Evolutionary conservation across 2,113 vertebrate genomes (phyloP).

Genomic region (Charina bottae): DNA sequence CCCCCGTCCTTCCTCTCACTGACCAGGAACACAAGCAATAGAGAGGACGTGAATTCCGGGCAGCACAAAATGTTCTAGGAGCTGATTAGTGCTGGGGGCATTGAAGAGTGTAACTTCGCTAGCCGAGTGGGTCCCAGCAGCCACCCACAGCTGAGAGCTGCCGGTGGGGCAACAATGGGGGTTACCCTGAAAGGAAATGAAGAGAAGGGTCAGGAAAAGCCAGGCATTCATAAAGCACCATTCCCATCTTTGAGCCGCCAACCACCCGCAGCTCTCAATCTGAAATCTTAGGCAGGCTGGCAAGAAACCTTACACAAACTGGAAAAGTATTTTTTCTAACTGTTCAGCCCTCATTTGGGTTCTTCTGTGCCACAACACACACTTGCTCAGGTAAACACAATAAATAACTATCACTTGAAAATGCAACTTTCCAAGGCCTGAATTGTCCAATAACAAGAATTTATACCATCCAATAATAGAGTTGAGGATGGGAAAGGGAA

Average conservation of each 20-base stretch:
- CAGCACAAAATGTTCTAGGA: slow-evolving; percentile 54
- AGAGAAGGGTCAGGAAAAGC: neutral
- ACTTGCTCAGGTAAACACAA: neutral
- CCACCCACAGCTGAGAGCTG: slow-evolving; percentile 39
- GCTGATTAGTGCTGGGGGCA: slow-evolving; percentile 42
- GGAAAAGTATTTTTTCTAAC: neutral
- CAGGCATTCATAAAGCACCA: neutral
- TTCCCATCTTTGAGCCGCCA: neutral
- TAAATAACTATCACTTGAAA: neutral
- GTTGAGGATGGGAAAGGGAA: neutral
- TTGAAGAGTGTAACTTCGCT: slow-evolving; percentile 49
- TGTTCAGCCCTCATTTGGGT: neutral
- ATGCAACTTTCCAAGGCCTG: neutral
- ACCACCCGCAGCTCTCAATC: neutral
- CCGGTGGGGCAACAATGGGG: no score
- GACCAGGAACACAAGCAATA: slow-evolving; percentile 46
- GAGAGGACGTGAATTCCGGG: slow-evolving; percentile 43
- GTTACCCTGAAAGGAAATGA: neutral
- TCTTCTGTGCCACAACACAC: neutral
- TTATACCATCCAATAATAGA: neutral
- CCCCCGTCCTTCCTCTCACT: neutral
- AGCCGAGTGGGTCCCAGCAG: slow-evolving; percentile 48
- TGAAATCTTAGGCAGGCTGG: neutral
- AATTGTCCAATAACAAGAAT: neutral
- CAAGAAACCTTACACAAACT: neutral